These are phyloP conservation scores for Amphiura filiformis DNA, from an alignment of 35 echinoderm and acorn worm genomes.

Conservation along the genomic window DNA sequence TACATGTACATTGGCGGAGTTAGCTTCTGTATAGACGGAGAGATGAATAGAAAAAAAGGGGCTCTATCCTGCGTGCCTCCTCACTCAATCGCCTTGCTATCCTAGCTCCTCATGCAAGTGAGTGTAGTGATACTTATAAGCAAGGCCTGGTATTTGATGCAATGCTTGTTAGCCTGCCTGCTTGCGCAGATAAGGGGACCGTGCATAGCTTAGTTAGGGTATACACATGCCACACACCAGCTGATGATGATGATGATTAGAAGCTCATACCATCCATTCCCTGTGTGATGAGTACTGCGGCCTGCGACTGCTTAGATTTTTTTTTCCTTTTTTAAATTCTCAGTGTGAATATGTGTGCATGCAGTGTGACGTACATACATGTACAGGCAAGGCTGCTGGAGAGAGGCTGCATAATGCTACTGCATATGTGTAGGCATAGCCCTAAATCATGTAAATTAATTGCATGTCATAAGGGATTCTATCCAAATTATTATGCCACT, in stretches of 20 bases:
- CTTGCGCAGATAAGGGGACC: no score
- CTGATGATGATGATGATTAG: no score
- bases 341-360: background rate
- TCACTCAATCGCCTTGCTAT: background rate
- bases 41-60: background rate
- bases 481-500: background rate
- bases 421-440: conserved; percentile 46
- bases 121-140: background rate
- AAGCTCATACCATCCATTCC: no score
- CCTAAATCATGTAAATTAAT: conserved; percentile 57
- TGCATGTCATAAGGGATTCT: conserved; percentile 46
- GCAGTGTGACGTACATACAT: background rate
- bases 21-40: background rate
- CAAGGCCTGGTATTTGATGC: background rate
- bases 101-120: background rate
- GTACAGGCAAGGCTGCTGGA: background rate
- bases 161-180: no score
- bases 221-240: no score
- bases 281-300: no score
- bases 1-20: background rate
- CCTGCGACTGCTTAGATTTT: no score
- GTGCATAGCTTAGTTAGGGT: no score
- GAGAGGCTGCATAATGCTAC: background rate
- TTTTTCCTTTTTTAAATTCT: no score
- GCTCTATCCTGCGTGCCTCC: no score